phyloP scores from a whole-genome alignment of 2,113 vertebrate genomes.

The Manacus vitellinus region DNA sequence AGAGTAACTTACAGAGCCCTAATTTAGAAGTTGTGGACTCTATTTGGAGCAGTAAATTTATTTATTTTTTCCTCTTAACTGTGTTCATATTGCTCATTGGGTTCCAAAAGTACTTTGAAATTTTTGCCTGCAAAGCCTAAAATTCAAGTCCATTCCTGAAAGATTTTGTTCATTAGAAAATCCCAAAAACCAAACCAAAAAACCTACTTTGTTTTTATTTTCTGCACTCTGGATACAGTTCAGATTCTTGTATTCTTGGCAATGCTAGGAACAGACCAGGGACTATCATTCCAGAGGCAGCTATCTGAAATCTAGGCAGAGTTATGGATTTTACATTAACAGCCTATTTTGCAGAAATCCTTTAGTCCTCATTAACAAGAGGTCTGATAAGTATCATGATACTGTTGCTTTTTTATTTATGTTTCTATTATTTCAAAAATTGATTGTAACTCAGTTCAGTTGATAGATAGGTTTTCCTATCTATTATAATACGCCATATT shows the following conservation, averaged over 20 bases:
- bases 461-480: background rate
- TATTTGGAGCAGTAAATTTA: background rate
- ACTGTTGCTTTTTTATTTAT: constrained; percentile 24
- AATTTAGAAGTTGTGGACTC: background rate
- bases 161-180: background rate
- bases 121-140: background rate
- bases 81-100: accelerated
- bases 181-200: too few relatives aligned
- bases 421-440: constrained; percentile 44
- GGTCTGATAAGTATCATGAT: background rate
- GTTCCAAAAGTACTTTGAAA: background rate
- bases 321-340: constrained; percentile 66
- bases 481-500: background rate
- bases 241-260: background rate
- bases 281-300: constrained; percentile 4
- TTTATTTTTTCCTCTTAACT: background rate
- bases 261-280: background rate
- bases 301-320: constrained; percentile 8
- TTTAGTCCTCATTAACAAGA: constrained; percentile 63
- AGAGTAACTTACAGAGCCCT: background rate
- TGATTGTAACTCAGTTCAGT: constrained; percentile 20
- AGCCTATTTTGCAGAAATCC: constrained; percentile 42
- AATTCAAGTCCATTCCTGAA: background rate
- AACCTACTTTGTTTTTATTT: background rate
- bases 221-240: background rate